phyloP scores from a whole-genome alignment of 2,797 vertebrate genomes.

The Pseudocheirus occidentalis region DNA sequence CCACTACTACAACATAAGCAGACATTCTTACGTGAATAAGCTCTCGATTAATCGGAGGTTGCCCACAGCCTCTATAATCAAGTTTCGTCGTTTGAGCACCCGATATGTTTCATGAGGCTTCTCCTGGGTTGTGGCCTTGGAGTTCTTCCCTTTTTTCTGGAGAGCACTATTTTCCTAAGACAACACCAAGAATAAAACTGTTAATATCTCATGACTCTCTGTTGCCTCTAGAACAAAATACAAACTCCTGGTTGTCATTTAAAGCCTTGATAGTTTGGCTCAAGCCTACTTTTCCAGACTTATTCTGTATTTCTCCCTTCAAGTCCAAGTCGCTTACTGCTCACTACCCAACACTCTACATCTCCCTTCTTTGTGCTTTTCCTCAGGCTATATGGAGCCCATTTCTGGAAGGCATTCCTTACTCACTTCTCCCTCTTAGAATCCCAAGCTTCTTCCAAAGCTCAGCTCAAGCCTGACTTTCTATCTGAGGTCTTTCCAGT shows the following conservation, averaged over 20 bases:
- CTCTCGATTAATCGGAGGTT: conserved; percentile 93
- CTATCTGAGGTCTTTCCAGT: background rate
- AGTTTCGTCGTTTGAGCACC: conserved; percentile 93
- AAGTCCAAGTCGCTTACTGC: background rate
- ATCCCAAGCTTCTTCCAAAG: background rate
- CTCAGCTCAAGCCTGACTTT: background rate
- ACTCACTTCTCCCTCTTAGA: background rate
- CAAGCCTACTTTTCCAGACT: background rate
- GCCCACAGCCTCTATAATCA: conserved; percentile 94
- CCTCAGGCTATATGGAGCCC: background rate
- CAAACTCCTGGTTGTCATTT: background rate
- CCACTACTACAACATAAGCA: background rate
- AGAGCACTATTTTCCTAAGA: conserved; percentile 75
- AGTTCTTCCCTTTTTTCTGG: conserved; percentile 83
- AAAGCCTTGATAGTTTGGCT: background rate
- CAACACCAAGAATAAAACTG: background rate
- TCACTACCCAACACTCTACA: background rate
- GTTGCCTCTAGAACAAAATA: no score
- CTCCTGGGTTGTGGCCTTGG: conserved; percentile 66
- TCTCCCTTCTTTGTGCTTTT: background rate
- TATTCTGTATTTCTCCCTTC: background rate
- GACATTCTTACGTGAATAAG: conserved; percentile 90
- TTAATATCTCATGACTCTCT: background rate
- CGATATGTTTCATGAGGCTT: conserved; percentile 89
- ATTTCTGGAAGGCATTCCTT: background rate